Base-by-base conservation (phyloP, 2,888 invertebrate genomes). In the Phaedon cochleariae region DNA sequence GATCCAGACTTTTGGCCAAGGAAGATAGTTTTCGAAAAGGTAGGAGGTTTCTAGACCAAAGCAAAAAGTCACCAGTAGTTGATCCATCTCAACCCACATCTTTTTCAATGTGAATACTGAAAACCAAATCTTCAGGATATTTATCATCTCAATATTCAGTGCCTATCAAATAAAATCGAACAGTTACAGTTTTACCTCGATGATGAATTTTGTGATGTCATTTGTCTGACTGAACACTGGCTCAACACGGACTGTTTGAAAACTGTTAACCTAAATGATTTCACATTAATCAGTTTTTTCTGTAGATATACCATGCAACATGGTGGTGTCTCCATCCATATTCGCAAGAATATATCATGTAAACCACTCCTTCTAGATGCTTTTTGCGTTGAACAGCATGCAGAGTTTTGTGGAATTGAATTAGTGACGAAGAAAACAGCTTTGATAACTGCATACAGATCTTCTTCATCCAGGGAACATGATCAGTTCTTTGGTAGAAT, bases 391-490 rank as follows among this genome's bases (percentile, higher is more conserved):
- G 26, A 26, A 26, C 26, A 26, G 26, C 26, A 26, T 26, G 26
- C 26, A 26, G 26, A 26, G 7, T 41, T 53, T 31, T 34, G 53
- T 53, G 53, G 53, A 31, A 53, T 53, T 53, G 31, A 53, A 53
- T 31, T 53, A 53, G 6, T 12, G 18, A 31, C 3, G 12, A 12
- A 10, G 9, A 31, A 53, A 31, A 53, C 31, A 1, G 53, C 53
- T 2, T 31, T 53, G 31, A 31, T 53, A 15, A 53, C 53, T 2
- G 2, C 52, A 22, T 52, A 52, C 17, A 52, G 52, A 52, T 52
- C 52, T 12, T 52, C 52, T 26, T 26, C 26, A 52, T 52, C 52
- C 17, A 52, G n/a, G 26, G 52, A 52, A n/a, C 52, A 52, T 52
- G 52, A 26, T 4, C 17, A 26, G 26, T 22, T 52, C 29, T 52